Evolutionary conservation across 2,888 invertebrate species (phyloP), one percentile per base, ranked within the genome.

Genomic region (Caenorhabditis wallacei): DNA sequence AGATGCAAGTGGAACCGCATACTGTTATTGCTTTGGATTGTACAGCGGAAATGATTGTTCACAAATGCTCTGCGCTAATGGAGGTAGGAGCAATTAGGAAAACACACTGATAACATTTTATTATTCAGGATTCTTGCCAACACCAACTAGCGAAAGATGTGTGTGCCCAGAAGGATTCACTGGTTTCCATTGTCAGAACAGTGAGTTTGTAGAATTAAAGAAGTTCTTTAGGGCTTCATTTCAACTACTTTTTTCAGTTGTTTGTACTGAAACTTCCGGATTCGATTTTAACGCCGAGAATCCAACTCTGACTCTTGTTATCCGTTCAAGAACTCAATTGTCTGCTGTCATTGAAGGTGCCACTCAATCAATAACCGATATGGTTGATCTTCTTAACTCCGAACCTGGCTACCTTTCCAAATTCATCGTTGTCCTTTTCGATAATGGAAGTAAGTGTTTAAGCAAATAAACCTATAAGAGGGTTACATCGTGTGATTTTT

Each of bases 381-480:
- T 87, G 16, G 64, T 85, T 11, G 61, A 76, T 16, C 18, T 66
- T 20, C 68, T 86, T 8, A 30, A 72, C 22, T 84, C 85, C 64
- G 88, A 88, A 35, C 74, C 87, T 18, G 71, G 71, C 10, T 89
- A 89, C 63, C 71, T 89, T 54, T 59, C 70, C 24, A 82, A 82
- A 51, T 89, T 85, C 72, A 85, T 83, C 30, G 78, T 88, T 30
- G 88, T 89, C 37, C 74, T 87, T 13, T 89, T 88, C 83, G 88
- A 88, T 80, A 84, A 87, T 69, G 75, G 87, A 40, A 57, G 88
- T 88, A 30, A 80, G 83, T 84, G 46, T 30, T 16, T n/a, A 40
- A 10, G 43, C 56, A 79, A 80, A 59, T 51, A 66, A 13, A 35
- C 0, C 1, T 40, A 10, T 40, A 22, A 37, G 10, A 11, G 40